Percentiles rank a stretch among this genome's conserved stretches.
Conservation (phyloP, 2,888 invertebrate genomes). For the Pelosia muscerda region DNA sequence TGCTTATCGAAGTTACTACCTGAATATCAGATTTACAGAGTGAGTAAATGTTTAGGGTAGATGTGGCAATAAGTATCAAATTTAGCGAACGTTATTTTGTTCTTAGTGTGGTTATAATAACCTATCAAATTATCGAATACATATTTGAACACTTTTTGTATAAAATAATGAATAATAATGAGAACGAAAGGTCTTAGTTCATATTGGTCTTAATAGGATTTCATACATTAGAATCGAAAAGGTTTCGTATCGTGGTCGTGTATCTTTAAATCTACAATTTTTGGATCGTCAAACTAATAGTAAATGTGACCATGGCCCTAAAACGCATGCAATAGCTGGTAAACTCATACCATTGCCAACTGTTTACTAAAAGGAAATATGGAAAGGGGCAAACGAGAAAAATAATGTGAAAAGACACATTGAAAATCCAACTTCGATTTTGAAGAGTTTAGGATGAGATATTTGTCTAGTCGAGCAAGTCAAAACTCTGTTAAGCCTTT, state of each 20-base stretch:
- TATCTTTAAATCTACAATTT: too few species aligned
- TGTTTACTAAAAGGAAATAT: not conserved
- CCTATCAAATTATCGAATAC: too few species aligned
- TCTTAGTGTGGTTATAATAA: not conserved
- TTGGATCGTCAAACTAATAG: too few species aligned
- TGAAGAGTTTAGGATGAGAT: too few species aligned
- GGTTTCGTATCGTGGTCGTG: not conserved
- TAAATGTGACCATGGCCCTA: not conserved
- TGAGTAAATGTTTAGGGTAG: constrained; percentile 51
- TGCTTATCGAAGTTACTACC: constrained; percentile 75
- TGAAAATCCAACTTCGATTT: too few species aligned
- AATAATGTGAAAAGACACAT: too few species aligned
- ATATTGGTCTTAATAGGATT: too few species aligned
- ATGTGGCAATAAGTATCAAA: constrained; percentile 28
- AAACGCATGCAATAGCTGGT: not conserved
- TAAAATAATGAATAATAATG: too few species aligned
- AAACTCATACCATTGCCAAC: not conserved
- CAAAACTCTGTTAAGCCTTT: too few species aligned
- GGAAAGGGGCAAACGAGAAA: not conserved
- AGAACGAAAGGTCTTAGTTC: too few species aligned
- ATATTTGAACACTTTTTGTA: not conserved
- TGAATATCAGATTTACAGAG: constrained; percentile 67
- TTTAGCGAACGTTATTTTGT: not conserved
- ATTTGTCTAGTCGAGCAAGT: too few species aligned
- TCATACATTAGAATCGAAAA: not conserved